These are phyloP conservation scores for Aspiorhynchus laticeps DNA, from an alignment of 2,113 vertebrate species.

Conservation along the genomic window DNA sequence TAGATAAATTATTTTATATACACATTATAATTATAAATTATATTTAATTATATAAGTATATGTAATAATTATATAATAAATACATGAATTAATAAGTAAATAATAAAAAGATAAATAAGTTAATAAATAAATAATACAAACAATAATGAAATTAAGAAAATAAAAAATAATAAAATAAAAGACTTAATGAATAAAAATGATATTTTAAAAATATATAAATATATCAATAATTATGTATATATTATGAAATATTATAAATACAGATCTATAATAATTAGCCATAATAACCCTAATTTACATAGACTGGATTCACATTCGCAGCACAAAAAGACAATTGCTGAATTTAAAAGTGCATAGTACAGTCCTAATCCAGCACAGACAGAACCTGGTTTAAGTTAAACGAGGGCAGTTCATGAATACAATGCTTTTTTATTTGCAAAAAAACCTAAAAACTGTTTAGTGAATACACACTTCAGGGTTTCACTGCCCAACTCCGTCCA, in stretches of 20 bases:
- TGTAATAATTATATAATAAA: neutral
- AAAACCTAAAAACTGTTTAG: neutral
- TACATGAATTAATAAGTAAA: neutral
- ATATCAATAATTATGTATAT: neutral
- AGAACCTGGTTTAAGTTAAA: neutral
- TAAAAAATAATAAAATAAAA: no score
- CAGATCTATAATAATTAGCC: neutral
- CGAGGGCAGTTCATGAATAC: neutral
- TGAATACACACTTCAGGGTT: neutral
- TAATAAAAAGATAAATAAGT: neutral
- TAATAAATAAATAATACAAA: neutral
- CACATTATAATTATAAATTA: no score
- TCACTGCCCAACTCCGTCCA: neutral
- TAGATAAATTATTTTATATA: no score
- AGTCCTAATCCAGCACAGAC: neutral
- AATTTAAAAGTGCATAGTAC: neutral
- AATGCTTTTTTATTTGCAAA: neutral
- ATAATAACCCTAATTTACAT: neutral
- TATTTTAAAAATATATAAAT: no score
- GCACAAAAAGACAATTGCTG: neutral
- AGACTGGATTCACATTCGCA: neutral
- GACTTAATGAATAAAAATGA: neutral
- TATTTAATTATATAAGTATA: no score
- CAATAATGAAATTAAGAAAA: neutral
- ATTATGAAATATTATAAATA: neutral